Percentiles rank a stretch among this genome's conserved stretches.
phyloP scores from a whole-genome alignment of 2,888 invertebrate species.

The Litoditis marina region DNA sequence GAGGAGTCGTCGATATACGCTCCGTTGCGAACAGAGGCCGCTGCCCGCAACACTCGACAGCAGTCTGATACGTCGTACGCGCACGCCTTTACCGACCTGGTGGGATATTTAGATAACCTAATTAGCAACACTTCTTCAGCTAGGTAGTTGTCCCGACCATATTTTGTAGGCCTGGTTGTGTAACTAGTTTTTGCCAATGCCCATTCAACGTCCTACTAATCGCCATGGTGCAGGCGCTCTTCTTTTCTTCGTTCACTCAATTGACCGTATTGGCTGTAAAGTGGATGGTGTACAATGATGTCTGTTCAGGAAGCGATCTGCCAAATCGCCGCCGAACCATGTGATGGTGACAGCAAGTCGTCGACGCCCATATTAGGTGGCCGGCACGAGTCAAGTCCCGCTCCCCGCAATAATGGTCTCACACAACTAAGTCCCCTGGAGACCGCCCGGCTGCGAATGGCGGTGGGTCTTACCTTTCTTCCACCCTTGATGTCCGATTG shows the following conservation, averaged over 20 bases:
- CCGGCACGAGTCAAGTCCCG: slow-evolving; percentile 9
- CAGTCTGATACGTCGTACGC: slow-evolving; percentile 11
- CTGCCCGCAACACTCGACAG: slow-evolving; percentile 4
- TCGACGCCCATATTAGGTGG: slow-evolving; percentile 5
- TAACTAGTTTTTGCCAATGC: no score
- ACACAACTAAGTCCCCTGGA: slow-evolving; percentile 27
- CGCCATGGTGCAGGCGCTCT: no score
- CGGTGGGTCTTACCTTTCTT: slow-evolving; percentile 12
- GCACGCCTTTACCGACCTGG: slow-evolving; percentile 14
- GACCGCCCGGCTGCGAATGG: slow-evolving; percentile 29
- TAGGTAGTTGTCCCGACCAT: no score
- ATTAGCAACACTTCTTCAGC: no score
- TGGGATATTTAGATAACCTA: no score
- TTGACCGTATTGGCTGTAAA: no score
- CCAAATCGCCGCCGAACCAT: slow-evolving; percentile 6
- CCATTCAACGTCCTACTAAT: no score
- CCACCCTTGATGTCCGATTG: no score
- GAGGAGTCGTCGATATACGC: slow-evolving; percentile 1
- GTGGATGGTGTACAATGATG: not conserved
- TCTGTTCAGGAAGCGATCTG: slow-evolving; percentile 17
- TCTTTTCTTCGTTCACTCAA: no score
- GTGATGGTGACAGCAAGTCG: slow-evolving; percentile 11
- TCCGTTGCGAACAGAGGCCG: slow-evolving; percentile 14
- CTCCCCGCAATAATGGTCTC: slow-evolving; percentile 5
- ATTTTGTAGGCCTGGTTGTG: no score